A percentile compares a stretch with the other conserved stretches of the same genome.
phyloP scores from a whole-genome alignment of 2,888 invertebrate genomes.

The Nymphalis urticae region DNA sequence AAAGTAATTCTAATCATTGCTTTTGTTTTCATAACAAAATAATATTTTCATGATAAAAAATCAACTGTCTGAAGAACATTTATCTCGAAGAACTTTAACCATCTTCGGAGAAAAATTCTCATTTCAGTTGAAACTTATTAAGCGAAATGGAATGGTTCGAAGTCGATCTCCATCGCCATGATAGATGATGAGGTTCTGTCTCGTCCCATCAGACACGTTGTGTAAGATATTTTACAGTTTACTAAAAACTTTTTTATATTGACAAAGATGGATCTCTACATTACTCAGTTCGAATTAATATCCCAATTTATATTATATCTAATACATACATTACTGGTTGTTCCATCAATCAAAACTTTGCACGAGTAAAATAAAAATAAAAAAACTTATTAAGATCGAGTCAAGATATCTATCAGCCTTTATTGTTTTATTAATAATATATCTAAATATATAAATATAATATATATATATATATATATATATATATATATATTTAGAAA shows the following conservation, averaged over 20 bases:
- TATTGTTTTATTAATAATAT: no score
- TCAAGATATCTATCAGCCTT: no score
- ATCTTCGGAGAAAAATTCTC: slow-evolving; percentile 12
- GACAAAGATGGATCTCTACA: neutral
- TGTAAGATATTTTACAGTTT: neutral
- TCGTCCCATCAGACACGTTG: slow-evolving; percentile 6
- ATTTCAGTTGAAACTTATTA: slow-evolving; percentile 19
- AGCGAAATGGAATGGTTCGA: slow-evolving; percentile 19
- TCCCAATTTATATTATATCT: no score
- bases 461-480: no score
- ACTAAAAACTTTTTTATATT: neutral
- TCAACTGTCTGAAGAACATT: neutral
- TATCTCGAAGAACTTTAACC: slow-evolving; percentile 7
- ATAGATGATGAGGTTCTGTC: slow-evolving; percentile 17
- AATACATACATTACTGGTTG: no score
- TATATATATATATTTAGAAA: no score
- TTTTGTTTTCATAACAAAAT: neutral
- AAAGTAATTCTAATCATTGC: neutral
- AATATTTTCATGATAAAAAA: neutral
- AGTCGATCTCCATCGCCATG: slow-evolving; percentile 16
- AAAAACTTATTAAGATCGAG: no score
- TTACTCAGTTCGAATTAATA: neutral
- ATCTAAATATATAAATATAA: no score
- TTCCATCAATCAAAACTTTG: no score
- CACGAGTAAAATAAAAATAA: no score